These are phyloP conservation scores for Steinernema hermaphroditum DNA, from an alignment of 2,888 invertebrate species.

Conservation along the genomic window DNA sequence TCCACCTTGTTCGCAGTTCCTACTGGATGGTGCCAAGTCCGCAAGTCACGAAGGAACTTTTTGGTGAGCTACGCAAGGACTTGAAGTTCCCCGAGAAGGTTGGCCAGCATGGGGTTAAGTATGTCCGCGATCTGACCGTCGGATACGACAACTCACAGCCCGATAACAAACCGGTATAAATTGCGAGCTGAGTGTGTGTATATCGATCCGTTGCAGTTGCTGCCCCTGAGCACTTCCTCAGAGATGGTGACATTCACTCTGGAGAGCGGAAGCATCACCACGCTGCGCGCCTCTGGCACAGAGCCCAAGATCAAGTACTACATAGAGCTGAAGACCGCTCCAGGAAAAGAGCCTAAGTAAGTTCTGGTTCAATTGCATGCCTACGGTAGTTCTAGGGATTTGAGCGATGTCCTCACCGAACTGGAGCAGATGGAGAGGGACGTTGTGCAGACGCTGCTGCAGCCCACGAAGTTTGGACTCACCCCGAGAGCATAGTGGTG, in stretches of 20 bases:
- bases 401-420: conserved; percentile 51
- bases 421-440: conserved; percentile 57
- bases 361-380: conserved; percentile 15
- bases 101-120: conserved; percentile 71
- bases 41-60: conserved; percentile 56
- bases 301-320: conserved; percentile 99
- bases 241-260: conserved; percentile 96
- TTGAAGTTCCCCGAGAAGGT: conserved; percentile 69
- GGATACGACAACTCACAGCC: conserved; percentile 79
- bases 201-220: conserved; percentile 60
- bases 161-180: conserved; percentile 75
- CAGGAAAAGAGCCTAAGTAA: conserved; percentile 58
- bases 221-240: conserved; percentile 70
- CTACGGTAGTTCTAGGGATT: conserved; percentile 54
- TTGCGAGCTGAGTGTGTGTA: neutral
- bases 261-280: conserved; percentile 79
- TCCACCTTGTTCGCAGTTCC: conserved; percentile 83
- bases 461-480: conserved; percentile 58
- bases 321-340: conserved; percentile 75
- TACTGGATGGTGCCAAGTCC: conserved; percentile 73
- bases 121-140: conserved; percentile 84
- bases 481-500: conserved; percentile 43
- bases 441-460: conserved; percentile 58
- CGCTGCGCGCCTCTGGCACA: conserved; percentile 92
- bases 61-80: conserved; percentile 54